Percentiles rank a stretch among this genome's conserved stretches.
Conservation (phyloP, 2,113 vertebrate species). For the Leiothrix lutea region DNA sequence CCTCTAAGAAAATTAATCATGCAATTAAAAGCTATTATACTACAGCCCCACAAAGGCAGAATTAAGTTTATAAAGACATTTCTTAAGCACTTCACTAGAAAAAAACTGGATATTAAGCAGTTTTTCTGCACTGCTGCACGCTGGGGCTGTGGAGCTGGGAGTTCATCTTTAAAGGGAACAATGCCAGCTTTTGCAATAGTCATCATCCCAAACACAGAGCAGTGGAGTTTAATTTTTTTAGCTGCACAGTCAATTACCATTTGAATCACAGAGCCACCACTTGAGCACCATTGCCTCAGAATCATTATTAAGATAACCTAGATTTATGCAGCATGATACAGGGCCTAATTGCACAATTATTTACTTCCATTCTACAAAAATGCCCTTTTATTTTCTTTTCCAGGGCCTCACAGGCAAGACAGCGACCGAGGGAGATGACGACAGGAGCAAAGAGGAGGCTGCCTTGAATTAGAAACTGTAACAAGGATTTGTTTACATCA, state of each 20-base stretch:
- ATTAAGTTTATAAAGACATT: neutral
- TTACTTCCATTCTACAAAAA: neutral
- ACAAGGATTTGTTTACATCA: neutral
- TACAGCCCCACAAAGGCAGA: neutral
- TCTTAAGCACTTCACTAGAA: neutral
- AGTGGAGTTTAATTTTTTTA: constrained; percentile 33
- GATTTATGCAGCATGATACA: constrained; percentile 27
- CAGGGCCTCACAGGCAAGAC: neutral
- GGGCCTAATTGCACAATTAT: neutral
- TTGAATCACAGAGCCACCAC: constrained; percentile 18
- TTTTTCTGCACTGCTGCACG: constrained; percentile 18
- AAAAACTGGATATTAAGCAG: neutral
- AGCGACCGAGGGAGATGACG: neutral
- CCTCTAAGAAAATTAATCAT: constrained; percentile 14
- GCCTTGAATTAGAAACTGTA: neutral
- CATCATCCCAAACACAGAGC: constrained; percentile 7
- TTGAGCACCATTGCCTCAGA: neutral
- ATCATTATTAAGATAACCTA: neutral
- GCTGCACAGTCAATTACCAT: constrained; percentile 21
- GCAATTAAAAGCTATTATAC: constrained; percentile 38
- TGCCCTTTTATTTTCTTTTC: neutral
- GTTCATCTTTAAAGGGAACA: constrained; percentile 41
- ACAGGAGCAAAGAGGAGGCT: neutral
- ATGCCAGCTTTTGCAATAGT: constrained; percentile 20
- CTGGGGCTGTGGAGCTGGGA: neutral